Percentiles rank a stretch among this genome's conserved stretches.
phyloP scores from a whole-genome alignment of 2,113 vertebrate species.

The Cololabis saira region DNA sequence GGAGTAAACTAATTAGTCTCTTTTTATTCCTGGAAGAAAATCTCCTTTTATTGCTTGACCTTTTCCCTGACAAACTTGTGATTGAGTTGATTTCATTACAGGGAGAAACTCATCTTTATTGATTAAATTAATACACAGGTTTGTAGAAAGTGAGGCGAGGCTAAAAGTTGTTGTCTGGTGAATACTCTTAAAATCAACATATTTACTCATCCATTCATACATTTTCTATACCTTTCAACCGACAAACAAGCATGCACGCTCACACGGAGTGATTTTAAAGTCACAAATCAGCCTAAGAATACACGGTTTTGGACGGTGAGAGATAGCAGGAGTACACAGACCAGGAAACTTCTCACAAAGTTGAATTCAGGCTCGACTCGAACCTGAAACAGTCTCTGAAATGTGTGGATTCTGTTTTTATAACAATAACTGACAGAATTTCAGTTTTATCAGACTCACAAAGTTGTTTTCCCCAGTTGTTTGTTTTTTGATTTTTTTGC shows the following conservation, averaged over 20 bases:
- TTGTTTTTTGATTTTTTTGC: constrained; percentile 29
- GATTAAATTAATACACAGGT: constrained; percentile 69
- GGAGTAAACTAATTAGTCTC: constrained; percentile 65
- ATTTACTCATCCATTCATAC: neutral
- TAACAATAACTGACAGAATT: neutral
- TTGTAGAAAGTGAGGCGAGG: constrained; percentile 32
- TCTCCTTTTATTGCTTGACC: constrained; percentile 73
- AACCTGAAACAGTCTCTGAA: neutral
- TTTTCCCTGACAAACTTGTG: constrained; percentile 75
- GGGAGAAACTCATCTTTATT: constrained; percentile 78
- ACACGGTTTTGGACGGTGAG: no score
- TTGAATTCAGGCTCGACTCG: neutral
- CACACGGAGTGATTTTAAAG: neutral
- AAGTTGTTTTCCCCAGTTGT: constrained; percentile 17
- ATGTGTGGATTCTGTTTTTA: constrained; percentile 1
- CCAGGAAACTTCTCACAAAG: no score
- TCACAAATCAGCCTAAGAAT: no score
- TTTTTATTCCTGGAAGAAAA: constrained; percentile 38
- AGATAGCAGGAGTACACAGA: no score
- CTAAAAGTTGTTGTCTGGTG: constrained; percentile 46
- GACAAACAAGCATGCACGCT: neutral
- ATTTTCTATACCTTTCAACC: neutral
- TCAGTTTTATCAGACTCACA: neutral
- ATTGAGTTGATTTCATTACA: constrained; percentile 74
- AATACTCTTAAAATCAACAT: constrained; percentile 25